Evolutionary conservation across 2,888 invertebrate species (phyloP).

Genomic region (Eurytoma adleriae): DNA sequence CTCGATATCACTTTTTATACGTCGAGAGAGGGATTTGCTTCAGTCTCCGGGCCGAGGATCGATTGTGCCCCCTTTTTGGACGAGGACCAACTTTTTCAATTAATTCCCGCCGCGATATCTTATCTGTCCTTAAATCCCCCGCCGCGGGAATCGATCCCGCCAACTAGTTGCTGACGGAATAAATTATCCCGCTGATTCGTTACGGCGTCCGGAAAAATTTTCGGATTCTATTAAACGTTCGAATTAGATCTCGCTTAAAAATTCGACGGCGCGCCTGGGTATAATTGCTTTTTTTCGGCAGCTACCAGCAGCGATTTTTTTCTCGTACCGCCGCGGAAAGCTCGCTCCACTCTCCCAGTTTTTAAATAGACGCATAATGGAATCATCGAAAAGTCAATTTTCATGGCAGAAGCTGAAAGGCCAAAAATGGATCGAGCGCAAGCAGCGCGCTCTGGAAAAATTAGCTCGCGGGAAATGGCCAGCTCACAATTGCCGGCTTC

Average conservation of each 20-base stretch:
- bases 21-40: conserved; percentile 1
- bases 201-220: conserved; percentile 7
- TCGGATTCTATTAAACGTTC: conserved; percentile 11
- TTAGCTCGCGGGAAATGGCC: no score
- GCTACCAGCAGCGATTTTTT: background rate
- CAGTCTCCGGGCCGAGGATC: background rate
- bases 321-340: background rate
- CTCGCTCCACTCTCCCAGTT: background rate
- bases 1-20: background rate
- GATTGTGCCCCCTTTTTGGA: conserved; percentile 32
- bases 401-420: background rate
- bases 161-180: conserved; percentile 40
- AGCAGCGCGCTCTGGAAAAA: no score
- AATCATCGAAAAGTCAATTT: background rate
- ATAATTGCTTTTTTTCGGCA: no score
- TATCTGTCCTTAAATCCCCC: conserved; percentile 18
- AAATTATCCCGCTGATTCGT: conserved; percentile 38
- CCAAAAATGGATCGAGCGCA: no score
- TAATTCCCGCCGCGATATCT: conserved; percentile 43
- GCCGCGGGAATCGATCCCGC: conserved; percentile 21
- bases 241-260: background rate
- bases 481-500: no score
- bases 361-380: no score
- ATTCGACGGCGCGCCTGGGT: background rate
- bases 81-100: conserved; percentile 54